Conservation (phyloP, 2,888 invertebrate genomes). For the Metallyticus violacea region DNA sequence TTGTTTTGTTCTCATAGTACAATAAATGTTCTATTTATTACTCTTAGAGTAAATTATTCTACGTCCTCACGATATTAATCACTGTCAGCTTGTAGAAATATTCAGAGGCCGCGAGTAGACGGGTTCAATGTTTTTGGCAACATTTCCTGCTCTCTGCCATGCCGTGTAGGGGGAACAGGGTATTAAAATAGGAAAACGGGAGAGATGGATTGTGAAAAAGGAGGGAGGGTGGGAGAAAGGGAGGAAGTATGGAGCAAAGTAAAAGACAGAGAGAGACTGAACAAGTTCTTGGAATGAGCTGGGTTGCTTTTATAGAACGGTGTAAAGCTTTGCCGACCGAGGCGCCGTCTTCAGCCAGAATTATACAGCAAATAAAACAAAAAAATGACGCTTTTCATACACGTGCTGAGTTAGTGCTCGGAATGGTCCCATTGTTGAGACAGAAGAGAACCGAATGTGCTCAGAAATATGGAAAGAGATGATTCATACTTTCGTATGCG, state of each 20-base stretch:
- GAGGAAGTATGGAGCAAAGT: neutral
- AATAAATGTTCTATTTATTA: neutral
- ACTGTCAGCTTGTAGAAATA: neutral
- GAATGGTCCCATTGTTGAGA: neutral
- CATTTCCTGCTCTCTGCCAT: neutral
- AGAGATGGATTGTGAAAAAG: neutral
- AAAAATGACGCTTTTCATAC: neutral
- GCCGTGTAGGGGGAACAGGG: neutral
- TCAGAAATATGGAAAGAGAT: neutral
- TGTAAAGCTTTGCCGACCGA: neutral
- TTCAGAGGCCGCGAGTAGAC: neutral
- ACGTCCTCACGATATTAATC: neutral
- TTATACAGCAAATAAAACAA: neutral
- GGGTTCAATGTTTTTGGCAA: neutral
- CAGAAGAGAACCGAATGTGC: neutral
- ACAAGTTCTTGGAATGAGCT: constrained; percentile 3
- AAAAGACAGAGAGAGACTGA: neutral
- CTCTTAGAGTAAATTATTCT: neutral
- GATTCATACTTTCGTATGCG: neutral
- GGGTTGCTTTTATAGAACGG: neutral
- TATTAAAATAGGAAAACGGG: constrained; percentile 13
- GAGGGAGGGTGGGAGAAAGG: neutral
- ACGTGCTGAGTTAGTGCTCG: neutral
- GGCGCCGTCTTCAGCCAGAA: neutral
- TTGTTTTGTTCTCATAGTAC: neutral